A percentile compares a stretch with the other conserved stretches of the same genome.
Evolutionary conservation across 2,797 vertebrate genomes (phyloP).

Genomic region (Syngnathus acus): DNA sequence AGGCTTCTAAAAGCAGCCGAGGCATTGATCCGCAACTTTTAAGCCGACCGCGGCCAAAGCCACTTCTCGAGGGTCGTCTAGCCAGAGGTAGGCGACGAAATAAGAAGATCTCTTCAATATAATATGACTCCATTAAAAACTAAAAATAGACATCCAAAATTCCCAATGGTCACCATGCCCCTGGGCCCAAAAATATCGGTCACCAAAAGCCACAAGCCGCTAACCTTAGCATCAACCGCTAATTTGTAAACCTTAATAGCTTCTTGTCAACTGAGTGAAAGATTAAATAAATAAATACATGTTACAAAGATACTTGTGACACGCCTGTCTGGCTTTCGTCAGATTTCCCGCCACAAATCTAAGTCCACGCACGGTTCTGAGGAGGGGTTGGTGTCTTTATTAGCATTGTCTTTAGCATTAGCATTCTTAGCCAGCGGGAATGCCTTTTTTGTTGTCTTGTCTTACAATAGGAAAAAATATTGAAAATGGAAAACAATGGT

Average conservation of each 20-base stretch:
- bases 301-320: neutral
- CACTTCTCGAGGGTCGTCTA: neutral
- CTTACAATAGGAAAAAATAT: neutral
- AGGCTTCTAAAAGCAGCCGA: conserved; percentile 20
- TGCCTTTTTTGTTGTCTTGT: neutral
- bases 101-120: neutral
- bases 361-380: neutral
- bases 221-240: neutral
- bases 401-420: neutral
- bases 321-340: neutral
- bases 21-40: conserved; percentile 20
- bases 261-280: too few relatives aligned
- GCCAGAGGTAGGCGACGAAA: neutral
- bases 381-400: neutral
- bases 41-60: conserved; percentile 8
- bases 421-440: neutral
- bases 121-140: too few relatives aligned
- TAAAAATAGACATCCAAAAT: too few relatives aligned
- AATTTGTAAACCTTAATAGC: neutral
- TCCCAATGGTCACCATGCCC: too few relatives aligned
- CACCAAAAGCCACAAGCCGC: neutral
- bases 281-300: neutral
- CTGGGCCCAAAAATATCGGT: too few relatives aligned
- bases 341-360: neutral
- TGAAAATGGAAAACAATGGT: too few relatives aligned